Evolutionary conservation across 2,797 vertebrate species (phyloP), one percentile per base, ranked within the genome.

Genomic region (Odontamblyopus rebecca): DNA sequence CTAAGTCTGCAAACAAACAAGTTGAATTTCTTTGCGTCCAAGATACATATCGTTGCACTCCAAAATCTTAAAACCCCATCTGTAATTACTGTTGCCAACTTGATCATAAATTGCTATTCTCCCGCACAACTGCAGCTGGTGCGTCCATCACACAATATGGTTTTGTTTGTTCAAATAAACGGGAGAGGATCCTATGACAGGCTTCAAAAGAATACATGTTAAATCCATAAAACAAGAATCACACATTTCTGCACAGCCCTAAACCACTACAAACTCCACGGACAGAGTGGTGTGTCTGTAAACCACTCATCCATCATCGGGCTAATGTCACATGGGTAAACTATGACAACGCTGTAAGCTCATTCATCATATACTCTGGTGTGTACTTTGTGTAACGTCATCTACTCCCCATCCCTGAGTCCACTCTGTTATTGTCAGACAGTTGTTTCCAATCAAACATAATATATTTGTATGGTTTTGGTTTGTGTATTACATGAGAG

Each of bases 291-390:
- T 79, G 70, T 83, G 80, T 67, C 68, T 79, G 19, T 65, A 88
- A 90, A 89, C 81, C 89, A 1, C 73, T 87, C 91, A 91, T 92
- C 88, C 87, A 91, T 92, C 91, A 91, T 92, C 75, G 87, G 76
- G 87, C 89, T 91, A 75, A 89, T 82, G 85, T 89, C 90, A 89
- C 84, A 86, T 85, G 82, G 79, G 81, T 84, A 86, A 84, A 88
- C 79, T 86, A 77, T 90, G 86, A 90, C 68, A 71, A 89, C 86
- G 89, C 83, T 81, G 86, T 78, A 86, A 81, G 79, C 83, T 86
- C 75, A 92, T 91, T 86, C 85, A 85, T 87, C 82, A 81, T 78
- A 53, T 70, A 53, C 63, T 76, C 69, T 73, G 66, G 71, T 70
- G 71, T 76, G 79, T 53, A 61, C 64, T 53, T 74, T 70, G 65